These are phyloP conservation scores for Lepidocolaptes lacrymiger DNA, from an alignment of 2,797 vertebrate genomes.

Conservation along the genomic window DNA sequence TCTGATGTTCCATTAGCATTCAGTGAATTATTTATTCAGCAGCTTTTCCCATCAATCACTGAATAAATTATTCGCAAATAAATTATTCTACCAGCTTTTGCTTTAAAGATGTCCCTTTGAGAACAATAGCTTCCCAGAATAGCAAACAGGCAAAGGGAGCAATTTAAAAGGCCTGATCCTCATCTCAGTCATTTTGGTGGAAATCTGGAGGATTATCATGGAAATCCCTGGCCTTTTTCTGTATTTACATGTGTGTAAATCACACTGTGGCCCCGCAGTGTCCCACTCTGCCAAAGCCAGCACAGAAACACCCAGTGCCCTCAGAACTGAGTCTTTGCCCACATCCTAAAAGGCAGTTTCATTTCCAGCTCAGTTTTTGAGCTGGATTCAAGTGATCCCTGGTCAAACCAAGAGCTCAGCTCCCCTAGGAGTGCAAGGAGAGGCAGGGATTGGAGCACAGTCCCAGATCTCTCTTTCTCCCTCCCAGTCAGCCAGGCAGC, in stretches of 20 bases:
- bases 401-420: not conserved
- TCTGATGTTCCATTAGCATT: constrained; percentile 71
- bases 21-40: constrained; percentile 70
- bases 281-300: not conserved
- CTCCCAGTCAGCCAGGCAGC: not conserved
- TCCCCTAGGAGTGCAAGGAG: rapidly evolving
- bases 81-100: constrained; percentile 64
- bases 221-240: not conserved
- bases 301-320: not conserved
- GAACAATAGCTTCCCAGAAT: constrained; percentile 66
- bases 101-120: constrained; percentile 69
- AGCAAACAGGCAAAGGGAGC: constrained; percentile 56
- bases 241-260: not conserved
- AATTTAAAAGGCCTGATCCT: constrained; percentile 32
- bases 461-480: not conserved
- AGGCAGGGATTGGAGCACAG: rapidly evolving
- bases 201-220: not conserved
- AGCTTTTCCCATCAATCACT: constrained; percentile 69
- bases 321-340: not conserved
- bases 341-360: not conserved
- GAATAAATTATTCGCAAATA: constrained; percentile 70
- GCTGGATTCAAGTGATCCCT: not conserved
- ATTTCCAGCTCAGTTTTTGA: not conserved
- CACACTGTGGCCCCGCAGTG: not conserved
- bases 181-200: not conserved